These are phyloP conservation scores for Arge pagana DNA, from an alignment of 2,888 invertebrate genomes.

Conservation along the genomic window DNA sequence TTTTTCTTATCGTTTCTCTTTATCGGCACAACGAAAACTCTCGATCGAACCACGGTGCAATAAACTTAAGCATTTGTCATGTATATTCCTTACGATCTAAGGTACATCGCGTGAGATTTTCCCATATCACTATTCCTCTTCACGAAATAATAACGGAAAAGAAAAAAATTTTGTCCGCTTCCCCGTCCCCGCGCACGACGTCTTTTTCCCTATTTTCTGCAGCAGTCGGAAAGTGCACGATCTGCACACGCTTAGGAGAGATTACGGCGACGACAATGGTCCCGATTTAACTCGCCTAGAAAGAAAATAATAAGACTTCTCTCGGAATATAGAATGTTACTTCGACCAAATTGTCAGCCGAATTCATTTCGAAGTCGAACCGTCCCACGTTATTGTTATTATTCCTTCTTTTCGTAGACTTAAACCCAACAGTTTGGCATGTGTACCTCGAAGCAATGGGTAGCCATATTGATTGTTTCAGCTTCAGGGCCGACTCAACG, in stretches of 20 bases:
- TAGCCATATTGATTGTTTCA: constrained; percentile 44
- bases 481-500: constrained; percentile 36
- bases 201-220: too few species aligned
- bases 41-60: too few species aligned
- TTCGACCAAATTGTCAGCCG: constrained; percentile 9
- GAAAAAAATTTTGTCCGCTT: not conserved
- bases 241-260: too few species aligned
- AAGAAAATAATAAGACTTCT: constrained; percentile 16
- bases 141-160: not conserved
- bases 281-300: constrained; percentile 31
- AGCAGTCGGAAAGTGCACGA: constrained; percentile 11
- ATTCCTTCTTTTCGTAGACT: constrained; percentile 1
- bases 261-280: constrained; percentile 18
- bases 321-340: constrained; percentile 26
- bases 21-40: constrained; percentile 7
- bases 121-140: not conserved
- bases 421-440: constrained; percentile 3
- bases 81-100: too few species aligned
- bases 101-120: not conserved
- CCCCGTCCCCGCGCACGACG: too few species aligned
- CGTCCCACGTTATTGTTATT: not conserved
- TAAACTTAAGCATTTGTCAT: too few species aligned
- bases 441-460: constrained; percentile 27
- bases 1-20: too few species aligned
- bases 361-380: constrained; percentile 4